phyloP scores from a whole-genome alignment of 2,797 vertebrate genomes.

The Sciurus vulgaris region DNA sequence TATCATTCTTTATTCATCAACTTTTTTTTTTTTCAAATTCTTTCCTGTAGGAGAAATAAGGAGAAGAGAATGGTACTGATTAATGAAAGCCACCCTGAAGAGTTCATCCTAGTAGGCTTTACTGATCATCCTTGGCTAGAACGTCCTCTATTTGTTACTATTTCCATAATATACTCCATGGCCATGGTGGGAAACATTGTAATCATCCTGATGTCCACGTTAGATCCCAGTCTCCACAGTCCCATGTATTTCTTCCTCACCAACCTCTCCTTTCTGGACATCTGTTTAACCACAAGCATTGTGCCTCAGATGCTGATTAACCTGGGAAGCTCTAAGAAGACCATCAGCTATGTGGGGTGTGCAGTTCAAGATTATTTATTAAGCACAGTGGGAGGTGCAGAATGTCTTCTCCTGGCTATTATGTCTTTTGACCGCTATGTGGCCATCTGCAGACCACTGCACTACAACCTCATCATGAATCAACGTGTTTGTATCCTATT shows the following conservation, averaged over 20 bases:
- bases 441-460: conserved; percentile 75
- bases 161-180: neutral
- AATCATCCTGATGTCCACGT: no score
- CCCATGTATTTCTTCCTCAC: no score
- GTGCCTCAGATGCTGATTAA: no score
- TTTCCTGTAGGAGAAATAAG: no score
- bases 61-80: no score
- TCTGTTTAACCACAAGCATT: no score
- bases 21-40: no score
- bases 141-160: neutral
- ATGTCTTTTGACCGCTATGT: conserved; percentile 72
- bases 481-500: neutral
- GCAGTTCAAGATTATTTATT: conserved; percentile 67
- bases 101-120: no score
- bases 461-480: conserved; percentile 72
- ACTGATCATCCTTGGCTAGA: neutral
- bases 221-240: no score
- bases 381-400: conserved; percentile 52
- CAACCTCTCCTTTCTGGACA: no score
- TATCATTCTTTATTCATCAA: no score
- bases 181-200: neutral
- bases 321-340: conserved; percentile 39
- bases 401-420: conserved; percentile 66
- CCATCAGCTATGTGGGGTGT: conserved; percentile 48
- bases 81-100: no score